Evolutionary conservation across 2,113 vertebrate genomes (phyloP).

Genomic region (Platichthys flesus): DNA sequence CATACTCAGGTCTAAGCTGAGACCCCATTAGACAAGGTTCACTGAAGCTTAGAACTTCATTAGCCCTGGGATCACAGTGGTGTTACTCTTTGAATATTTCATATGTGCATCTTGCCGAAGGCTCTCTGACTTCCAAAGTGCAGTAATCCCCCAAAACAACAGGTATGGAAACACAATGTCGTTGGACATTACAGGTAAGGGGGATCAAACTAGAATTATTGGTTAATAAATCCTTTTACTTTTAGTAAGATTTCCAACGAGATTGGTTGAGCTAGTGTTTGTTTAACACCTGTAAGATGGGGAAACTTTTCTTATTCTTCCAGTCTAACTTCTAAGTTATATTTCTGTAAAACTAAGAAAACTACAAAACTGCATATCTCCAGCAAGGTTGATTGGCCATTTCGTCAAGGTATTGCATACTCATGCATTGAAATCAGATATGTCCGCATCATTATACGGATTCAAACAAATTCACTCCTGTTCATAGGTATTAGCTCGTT

Average conservation of each 20-base stretch:
- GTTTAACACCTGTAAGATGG: background rate
- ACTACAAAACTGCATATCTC: no score
- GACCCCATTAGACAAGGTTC: slow-evolving; percentile 20
- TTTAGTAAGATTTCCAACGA: no score
- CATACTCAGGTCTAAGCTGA: slow-evolving; percentile 1
- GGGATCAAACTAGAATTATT: no score
- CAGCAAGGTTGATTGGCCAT: no score
- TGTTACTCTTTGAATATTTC: background rate
- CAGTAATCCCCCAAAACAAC: background rate
- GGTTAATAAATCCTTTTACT: background rate
- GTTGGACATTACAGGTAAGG: no score
- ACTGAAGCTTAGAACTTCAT: slow-evolving; percentile 10
- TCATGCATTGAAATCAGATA: no score
- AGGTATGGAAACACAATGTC: background rate
- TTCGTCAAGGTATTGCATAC: no score
- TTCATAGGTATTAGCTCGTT: no score
- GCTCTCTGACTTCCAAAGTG: background rate
- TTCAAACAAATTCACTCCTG: no score
- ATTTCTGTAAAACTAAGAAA: background rate
- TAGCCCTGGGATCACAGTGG: background rate
- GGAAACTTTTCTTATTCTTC: background rate
- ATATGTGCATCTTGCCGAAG: background rate
- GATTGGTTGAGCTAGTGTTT: background rate
- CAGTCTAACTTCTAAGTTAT: background rate
- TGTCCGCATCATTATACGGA: no score